These are phyloP conservation scores for Smithornis capensis DNA, from an alignment of 2,113 vertebrate genomes.

Conservation along the genomic window DNA sequence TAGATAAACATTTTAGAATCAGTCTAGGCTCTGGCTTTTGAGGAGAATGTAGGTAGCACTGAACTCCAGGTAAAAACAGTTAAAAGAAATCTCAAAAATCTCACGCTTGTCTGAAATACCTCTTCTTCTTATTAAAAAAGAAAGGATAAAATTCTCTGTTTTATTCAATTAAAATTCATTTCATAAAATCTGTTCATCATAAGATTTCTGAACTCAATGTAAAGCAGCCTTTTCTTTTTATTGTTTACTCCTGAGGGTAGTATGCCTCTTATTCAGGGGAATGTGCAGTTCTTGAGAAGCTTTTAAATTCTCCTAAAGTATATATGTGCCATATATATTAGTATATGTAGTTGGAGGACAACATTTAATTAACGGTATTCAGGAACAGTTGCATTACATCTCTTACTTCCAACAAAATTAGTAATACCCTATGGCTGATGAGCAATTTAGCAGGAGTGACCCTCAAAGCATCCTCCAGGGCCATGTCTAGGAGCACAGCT, in stretches of 20 bases:
- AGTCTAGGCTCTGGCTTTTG: neutral
- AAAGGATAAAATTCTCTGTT: neutral
- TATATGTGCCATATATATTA: neutral
- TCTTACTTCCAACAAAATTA: neutral
- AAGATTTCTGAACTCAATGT: neutral
- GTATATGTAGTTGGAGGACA: neutral
- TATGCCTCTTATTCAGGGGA: neutral
- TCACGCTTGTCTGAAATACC: neutral
- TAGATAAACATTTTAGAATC: neutral
- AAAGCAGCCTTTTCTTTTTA: neutral
- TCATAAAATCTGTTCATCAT: neutral
- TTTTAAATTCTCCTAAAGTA: neutral
- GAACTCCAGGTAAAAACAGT: neutral
- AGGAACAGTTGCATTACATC: neutral
- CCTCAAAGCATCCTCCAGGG: neutral
- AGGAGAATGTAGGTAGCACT: neutral
- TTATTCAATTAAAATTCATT: neutral
- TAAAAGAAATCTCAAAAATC: neutral
- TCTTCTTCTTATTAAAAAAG: neutral
- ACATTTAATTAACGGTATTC: neutral
- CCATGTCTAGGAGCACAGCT: rapidly evolving
- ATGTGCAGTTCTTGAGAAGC: neutral
- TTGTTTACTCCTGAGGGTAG: neutral
- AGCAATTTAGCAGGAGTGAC: neutral
- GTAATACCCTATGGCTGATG: neutral